Conservation (phyloP, 2,888 invertebrate genomes). For the Galeopsomyia nigrocyanea region DNA sequence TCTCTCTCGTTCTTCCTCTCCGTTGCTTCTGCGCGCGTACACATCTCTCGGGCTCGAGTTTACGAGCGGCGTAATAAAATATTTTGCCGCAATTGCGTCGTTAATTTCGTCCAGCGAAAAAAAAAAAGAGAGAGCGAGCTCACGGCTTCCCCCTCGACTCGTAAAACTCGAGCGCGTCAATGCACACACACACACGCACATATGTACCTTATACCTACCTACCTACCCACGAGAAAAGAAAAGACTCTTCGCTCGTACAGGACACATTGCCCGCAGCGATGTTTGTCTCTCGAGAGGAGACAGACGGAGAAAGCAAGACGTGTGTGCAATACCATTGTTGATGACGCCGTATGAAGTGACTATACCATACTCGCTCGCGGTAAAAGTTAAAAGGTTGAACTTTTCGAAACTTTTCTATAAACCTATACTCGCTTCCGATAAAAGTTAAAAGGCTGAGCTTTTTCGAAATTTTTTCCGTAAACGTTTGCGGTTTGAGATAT, state of each 20-base stretch:
- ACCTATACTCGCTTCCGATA: no score
- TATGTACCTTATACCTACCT: no score
- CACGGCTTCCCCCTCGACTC: slow-evolving; percentile 21
- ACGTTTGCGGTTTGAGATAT: no score
- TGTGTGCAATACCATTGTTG: neutral
- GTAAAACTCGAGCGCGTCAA: slow-evolving; percentile 30
- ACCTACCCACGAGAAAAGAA: neutral
- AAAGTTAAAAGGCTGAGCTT: no score
- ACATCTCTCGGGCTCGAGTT: slow-evolving; percentile 16
- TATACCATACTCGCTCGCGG: no score
- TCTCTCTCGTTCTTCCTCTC: no score
- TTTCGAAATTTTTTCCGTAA: no score
- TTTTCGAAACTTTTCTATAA: no score
- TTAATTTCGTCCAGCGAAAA: slow-evolving; percentile 38
- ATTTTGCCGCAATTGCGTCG: slow-evolving; percentile 42
- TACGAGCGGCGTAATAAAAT: slow-evolving; percentile 40
- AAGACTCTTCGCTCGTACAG: slow-evolving; percentile 8
- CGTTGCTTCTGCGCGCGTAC: slow-evolving; percentile 6
- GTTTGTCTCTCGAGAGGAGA: neutral
- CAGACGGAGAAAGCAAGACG: slow-evolving; percentile 1
- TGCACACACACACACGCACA: slow-evolving; percentile 7
- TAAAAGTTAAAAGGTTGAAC: no score
- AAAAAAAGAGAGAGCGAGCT: slow-evolving; percentile 11
- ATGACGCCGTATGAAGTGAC: no score
- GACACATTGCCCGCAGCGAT: slow-evolving; percentile 6